Base-by-base conservation (phyloP, 2,888 invertebrate species). In the Agriopis leucophaearia region DNA sequence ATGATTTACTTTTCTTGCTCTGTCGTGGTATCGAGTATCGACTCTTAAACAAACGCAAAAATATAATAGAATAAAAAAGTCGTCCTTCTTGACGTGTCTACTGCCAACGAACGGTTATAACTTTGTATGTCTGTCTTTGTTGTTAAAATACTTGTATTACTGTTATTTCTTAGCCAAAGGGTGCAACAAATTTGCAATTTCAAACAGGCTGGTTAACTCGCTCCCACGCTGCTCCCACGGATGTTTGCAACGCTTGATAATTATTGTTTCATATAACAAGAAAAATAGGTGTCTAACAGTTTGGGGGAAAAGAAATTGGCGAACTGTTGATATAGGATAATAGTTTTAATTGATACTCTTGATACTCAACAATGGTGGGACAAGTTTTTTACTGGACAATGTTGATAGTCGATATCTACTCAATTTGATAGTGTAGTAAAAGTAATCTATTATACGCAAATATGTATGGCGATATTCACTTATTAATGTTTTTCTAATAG, bases 191-290 rank as follows among this genome's bases (percentile, higher is more conserved):
- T 89, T 89, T 81, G 83, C 84, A 87, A 88, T 88, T 83, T 81
- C 73, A 87, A 89, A 79, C 70, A 83, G 79, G 69, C 73, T 78
- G 78, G 78, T 79, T 64, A 68, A 78, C 65, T 35, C n/a, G 59
- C 27, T 27, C 27, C 80, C 82, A 86, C 82, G 83, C n/a, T n/a
- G n/a, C 79, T 84, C 85, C 80, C 82, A 86, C 82, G 83, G 80
- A 77, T 80, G 77, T 81, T 71, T 74, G 72, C 72, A 70, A 78
- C 62, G 77, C 71, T 71, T 18, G 76, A 16, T 54, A 75, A 27
- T 86, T 86, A 88, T 89, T 88, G 85, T 85, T 85, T 75, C 59
- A 81, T 76, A 77, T 83, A 87, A 87, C 88, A 88, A 85, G 86
- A 87, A 85, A 84, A 84, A 86, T 86, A 77, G 82, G 78, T 76